Conservation (phyloP, 2,113 vertebrate species). For the Willisornis vidua region DNA sequence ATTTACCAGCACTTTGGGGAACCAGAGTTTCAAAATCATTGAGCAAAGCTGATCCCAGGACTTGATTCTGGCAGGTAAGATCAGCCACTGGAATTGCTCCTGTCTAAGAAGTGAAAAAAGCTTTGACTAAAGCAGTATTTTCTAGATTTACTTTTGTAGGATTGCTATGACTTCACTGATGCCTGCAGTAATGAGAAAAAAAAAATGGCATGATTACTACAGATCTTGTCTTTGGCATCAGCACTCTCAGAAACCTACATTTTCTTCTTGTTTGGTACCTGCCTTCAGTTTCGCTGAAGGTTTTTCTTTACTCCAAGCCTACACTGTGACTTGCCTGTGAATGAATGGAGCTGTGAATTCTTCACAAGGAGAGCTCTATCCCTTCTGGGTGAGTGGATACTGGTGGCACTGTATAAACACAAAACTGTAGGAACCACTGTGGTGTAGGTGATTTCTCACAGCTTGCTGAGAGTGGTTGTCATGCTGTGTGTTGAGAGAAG, state of each 20-base stretch:
- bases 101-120: conserved; percentile 17
- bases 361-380: not conserved
- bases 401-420: not conserved
- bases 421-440: not conserved
- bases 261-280: not conserved
- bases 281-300: not conserved
- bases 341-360: not conserved
- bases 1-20: conserved; percentile 32
- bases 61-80: conserved; percentile 34
- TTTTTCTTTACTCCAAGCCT: not conserved
- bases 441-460: not conserved
- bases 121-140: conserved; percentile 14
- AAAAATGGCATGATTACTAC: not conserved
- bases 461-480: not conserved
- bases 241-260: not conserved
- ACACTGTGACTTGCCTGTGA: not conserved
- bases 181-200: not conserved
- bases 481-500: not conserved
- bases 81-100: not conserved
- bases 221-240: not conserved
- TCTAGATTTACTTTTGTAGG: not conserved
- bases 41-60: not conserved
- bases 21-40: not conserved
- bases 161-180: not conserved
- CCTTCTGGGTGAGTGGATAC: not conserved